Percentiles rank a stretch among this genome's conserved stretches.
These are phyloP conservation scores for Brachylomia viminalis DNA, from an alignment of 2,888 invertebrate species.

Conservation along the genomic window DNA sequence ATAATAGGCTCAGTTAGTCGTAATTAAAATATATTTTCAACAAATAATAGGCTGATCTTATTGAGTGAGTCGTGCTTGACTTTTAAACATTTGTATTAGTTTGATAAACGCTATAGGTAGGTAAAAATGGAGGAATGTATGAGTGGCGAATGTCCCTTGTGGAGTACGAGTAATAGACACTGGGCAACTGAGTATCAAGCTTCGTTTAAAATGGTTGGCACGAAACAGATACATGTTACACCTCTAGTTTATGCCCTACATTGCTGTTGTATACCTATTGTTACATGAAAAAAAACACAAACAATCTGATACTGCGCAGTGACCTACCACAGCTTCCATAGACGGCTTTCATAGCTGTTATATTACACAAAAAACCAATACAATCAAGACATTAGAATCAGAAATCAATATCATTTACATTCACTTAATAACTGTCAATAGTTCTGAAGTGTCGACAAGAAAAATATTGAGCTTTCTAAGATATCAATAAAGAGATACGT, in stretches of 20 bases:
- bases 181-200: conserved; percentile 27
- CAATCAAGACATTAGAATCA: conserved; percentile 59
- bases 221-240: neutral
- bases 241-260: neutral
- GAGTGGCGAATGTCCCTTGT: conserved; percentile 21
- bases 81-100: conserved; percentile 41
- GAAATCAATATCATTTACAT: conserved; percentile 75
- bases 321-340: conserved; percentile 8
- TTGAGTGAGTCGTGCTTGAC: conserved; percentile 28
- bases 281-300: neutral
- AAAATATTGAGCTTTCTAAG: conserved; percentile 89
- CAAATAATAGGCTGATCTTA: conserved; percentile 49
- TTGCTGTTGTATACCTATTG: neutral
- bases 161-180: conserved; percentile 22
- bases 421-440: conserved; percentile 78
- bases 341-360: conserved; percentile 37
- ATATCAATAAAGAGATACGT: conserved; percentile 90
- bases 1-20: conserved; percentile 48
- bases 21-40: conserved; percentile 61
- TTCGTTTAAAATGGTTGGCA: conserved; percentile 21
- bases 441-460: conserved; percentile 84
- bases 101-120: conserved; percentile 13
- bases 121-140: conserved; percentile 11
- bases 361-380: conserved; percentile 38
- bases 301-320: neutral